Evolutionary conservation across 1,140 invertebrate species (phyloP).

Genomic region (Lysiphlebus fabarum): DNA sequence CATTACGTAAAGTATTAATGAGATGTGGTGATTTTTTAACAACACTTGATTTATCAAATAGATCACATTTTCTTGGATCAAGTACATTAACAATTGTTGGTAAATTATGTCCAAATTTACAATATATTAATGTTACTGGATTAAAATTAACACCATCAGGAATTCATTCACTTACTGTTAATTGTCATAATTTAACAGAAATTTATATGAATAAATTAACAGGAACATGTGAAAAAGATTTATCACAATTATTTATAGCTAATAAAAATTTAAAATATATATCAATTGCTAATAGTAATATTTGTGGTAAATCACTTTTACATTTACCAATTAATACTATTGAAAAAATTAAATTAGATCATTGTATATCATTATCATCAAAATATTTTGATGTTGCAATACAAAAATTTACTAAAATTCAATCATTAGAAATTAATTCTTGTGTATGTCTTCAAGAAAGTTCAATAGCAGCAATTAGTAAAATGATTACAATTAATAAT

Average conservation of each 20-base stretch:
- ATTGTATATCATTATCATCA: conserved; percentile 32
- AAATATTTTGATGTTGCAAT: conserved; percentile 33
- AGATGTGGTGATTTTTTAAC: conserved; percentile 45
- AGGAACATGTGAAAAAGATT: conserved; percentile 39
- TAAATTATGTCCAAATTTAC: conserved; percentile 45
- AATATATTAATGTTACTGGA: conserved; percentile 38
- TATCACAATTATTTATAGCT: conserved; percentile 39
- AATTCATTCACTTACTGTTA: conserved; percentile 35
- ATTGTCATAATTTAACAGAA: conserved; percentile 39
- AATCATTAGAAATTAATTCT: conserved; percentile 27
- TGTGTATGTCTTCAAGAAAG: conserved; percentile 27
- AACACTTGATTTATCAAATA: conserved; percentile 33
- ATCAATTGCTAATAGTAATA: conserved; percentile 29
- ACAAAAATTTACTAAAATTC: conserved; percentile 30
- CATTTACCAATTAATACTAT: conserved; percentile 36
- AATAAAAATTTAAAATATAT: conserved; percentile 40
- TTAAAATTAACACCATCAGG: conserved; percentile 40
- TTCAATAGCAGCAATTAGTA: conserved; percentile 29
- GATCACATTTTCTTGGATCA: conserved; percentile 27
- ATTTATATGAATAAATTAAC: conserved; percentile 37
- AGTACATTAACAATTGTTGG: conserved; percentile 45
- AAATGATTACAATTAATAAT: conserved; percentile 23
- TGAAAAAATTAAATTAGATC: conserved; percentile 35
- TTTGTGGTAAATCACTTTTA: conserved; percentile 40
- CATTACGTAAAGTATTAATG: conserved; percentile 41